These are phyloP conservation scores for Limnephilus rhombicus DNA, from an alignment of 2,888 invertebrate genomes.

Conservation along the genomic window DNA sequence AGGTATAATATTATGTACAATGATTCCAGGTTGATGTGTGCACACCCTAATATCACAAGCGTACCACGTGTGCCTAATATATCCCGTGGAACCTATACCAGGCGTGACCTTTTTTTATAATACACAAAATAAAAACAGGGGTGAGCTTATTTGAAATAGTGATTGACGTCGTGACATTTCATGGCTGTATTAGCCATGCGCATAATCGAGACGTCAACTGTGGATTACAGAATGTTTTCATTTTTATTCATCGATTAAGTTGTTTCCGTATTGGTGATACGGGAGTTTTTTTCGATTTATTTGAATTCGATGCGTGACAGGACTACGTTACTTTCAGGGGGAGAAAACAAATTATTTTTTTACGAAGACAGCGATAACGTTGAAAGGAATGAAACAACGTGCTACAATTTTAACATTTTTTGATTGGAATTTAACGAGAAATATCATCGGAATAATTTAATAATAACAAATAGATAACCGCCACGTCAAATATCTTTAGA, in stretches of 20 bases:
- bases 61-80: constrained; percentile 12
- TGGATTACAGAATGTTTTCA: neutral
- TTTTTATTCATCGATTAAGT: neutral
- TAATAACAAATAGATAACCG: too few species aligned
- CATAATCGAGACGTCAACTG: neutral
- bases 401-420: neutral
- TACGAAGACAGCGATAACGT: too few species aligned
- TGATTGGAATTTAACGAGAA: too few species aligned
- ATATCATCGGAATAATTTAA: too few species aligned
- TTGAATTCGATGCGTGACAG: neutral
- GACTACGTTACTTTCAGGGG: neutral
- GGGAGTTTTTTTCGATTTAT: neutral
- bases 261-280: neutral
- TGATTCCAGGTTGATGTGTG: neutral
- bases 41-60: constrained; percentile 7
- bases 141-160: neutral
- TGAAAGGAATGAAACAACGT: neutral
- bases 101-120: constrained; percentile 1
- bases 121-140: neutral
- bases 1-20: neutral
- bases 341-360: neutral
- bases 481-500: too few species aligned
- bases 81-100: neutral
- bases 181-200: neutral
- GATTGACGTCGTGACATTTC: neutral